Evolutionary conservation across 2,113 vertebrate species (phyloP).

Genomic region (Todiramphus chloris): DNA sequence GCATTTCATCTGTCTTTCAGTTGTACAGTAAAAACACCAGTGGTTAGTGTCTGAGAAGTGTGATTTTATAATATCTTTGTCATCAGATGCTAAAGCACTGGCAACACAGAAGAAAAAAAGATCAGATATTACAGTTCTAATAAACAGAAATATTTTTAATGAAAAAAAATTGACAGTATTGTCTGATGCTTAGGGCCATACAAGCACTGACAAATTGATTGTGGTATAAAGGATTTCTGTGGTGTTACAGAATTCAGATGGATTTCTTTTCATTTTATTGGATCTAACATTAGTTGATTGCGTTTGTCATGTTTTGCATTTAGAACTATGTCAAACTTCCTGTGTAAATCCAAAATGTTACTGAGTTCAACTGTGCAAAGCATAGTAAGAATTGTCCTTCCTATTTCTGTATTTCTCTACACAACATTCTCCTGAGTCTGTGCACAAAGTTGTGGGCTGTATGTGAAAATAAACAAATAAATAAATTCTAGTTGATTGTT

Average conservation of each 20-base stretch:
- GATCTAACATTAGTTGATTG: background rate
- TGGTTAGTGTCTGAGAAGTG: background rate
- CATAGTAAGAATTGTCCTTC: background rate
- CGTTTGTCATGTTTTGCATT: background rate
- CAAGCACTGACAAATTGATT: background rate
- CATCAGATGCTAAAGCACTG: background rate
- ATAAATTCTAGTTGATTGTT: background rate
- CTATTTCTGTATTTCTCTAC: background rate
- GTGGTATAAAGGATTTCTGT: background rate
- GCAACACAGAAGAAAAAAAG: background rate
- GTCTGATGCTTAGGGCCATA: background rate
- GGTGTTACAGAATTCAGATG: background rate
- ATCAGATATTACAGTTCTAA: background rate
- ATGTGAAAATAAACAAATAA: background rate
- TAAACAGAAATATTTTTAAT: background rate
- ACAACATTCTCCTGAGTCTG: background rate
- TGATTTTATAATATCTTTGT: background rate
- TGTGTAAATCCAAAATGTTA: background rate
- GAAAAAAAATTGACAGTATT: background rate
- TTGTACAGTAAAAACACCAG: background rate
- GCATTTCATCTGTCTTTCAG: conserved; percentile 6
- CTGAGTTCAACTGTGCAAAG: background rate
- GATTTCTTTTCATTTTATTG: background rate
- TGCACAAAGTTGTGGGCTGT: background rate
- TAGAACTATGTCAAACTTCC: background rate